Evolutionary conservation across 2,888 invertebrate genomes (phyloP), one percentile per base, ranked within the genome.

Genomic region (Scotopteryx bipunctaria): DNA sequence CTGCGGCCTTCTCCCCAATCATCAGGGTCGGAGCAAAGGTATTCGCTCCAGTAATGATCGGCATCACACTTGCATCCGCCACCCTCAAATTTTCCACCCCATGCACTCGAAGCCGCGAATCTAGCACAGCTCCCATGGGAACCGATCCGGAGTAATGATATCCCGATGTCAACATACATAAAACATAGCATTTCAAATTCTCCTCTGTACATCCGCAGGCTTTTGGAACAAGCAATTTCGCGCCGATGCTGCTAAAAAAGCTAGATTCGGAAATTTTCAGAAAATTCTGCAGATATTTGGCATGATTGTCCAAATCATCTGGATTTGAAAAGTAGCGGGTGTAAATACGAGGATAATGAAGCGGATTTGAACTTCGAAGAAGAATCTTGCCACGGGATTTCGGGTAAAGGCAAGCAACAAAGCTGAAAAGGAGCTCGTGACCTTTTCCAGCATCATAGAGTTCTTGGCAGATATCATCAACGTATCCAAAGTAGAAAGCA

Each of bases 41-140:
- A 15, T 55, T 27, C 1, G 55, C 54, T 1, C 52, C 45, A 9
- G 55, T 9, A 15, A 48, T 56, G 0, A 9, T 44, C 0, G 63
- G 62, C 47, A 64, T 62, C 1, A 63, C 27, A 48, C 63, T 63
- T 2, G 63, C 60, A 25, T 66, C 66, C n/a, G 44, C 64, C 0
- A 66, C 59, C 6, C 63, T 55, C 9, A 66, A 29, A 0, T 27
- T 31, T 6, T 57, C 36, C 0, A 66, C 55, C 1, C 61, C 63
- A 23, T 17, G 6, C 0, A 65, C 62, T 6, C 43, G 15, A 9
- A 67, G 52, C 13, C 38, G 48, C 1, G 58, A 61, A 55, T 69
- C 63, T 11, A 64, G 32, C 0, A 66, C 66, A 4, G 33, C 3
- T 8, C 65, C 61, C 65, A 61, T 55, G 14, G 61, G 29, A 36